Evolutionary conservation across 2,797 vertebrate genomes (phyloP), one percentile per base, ranked within the genome.

Genomic region (Antrozous pallidus): DNA sequence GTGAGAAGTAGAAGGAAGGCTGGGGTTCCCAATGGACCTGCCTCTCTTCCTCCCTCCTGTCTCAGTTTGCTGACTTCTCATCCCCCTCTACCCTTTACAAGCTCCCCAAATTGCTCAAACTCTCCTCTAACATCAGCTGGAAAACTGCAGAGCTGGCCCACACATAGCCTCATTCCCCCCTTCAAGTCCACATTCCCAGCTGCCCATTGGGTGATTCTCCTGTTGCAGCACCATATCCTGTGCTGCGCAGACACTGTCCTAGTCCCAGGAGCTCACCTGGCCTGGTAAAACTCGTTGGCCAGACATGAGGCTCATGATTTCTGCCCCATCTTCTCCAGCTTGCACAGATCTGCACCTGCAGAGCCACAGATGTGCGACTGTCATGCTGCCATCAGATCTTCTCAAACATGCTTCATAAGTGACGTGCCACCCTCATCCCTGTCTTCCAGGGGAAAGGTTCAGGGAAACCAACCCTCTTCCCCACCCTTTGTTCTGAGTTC

Each of bases 241-340:
- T 51, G 36, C 36, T 45, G 2, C 17, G 3, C 0, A 2, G 69
- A 80, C 28, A 9, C 54, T 33, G 11, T 33, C 40, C 31, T 31
- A 11, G 70, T 45, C 18, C 10, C 26, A 12, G 4, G 5, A 31
- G 36, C 61, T 18, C n/a, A 9, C 31, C 38, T 58, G 47, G 51
- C 31, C 63, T 36, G 26, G 26, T 45, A 45, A 31, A 38, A 63
- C 17, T 92, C 26, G 40, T 81, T 82, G 51, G 84, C 83, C 96
- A 94, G 80, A 97, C 40, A 18, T 92, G 38, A 96, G 96, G 95
- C 90, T 91, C 81, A 67, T 20, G 42, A 95, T 82, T 85, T 96
- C 93, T 90, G 26, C 51, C 90, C 87, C 33, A 69, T 93, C 92
- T 92, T 85, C 58, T 82, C 82, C 67, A 58, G 88, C 93, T 96